phyloP scores from a whole-genome alignment of 1,140 invertebrate species.

The Portunus trituberculatus region DNA sequence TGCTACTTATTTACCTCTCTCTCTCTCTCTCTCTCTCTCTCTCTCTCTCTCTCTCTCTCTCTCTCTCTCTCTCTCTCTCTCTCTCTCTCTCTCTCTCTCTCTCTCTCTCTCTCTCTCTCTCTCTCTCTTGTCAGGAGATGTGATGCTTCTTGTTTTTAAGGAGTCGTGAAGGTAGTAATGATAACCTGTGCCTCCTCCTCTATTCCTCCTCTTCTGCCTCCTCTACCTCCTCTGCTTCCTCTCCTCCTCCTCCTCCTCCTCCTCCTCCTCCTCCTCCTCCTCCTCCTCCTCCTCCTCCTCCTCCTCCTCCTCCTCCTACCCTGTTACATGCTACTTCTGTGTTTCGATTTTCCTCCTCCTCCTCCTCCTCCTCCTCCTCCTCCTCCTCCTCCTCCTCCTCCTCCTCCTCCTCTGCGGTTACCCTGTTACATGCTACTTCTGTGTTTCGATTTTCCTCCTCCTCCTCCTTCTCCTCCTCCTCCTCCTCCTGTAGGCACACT shows the following conservation, averaged over 20 bases:
- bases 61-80: constrained; percentile 20
- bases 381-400: neutral
- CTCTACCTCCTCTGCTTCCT: neutral
- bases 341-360: neutral
- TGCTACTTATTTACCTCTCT: neutral
- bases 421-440: neutral
- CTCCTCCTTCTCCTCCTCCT: neutral
- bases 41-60: constrained; percentile 6
- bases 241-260: neutral
- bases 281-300: neutral
- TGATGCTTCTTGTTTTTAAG: constrained; percentile 2
- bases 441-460: too few relatives aligned
- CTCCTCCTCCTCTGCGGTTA: neutral
- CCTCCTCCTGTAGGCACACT: neutral
- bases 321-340: neutral
- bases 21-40: too few relatives aligned
- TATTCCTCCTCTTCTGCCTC: neutral
- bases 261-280: neutral
- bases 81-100: constrained; percentile 20
- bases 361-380: too few relatives aligned
- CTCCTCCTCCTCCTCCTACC: too few relatives aligned
- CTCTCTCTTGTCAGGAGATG: neutral
- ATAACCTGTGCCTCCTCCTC: too few relatives aligned
- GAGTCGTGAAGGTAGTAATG: neutral
- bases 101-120: neutral